Evolutionary conservation across 2,113 vertebrate species (phyloP).

Genomic region (Pachypanchax playfairii): DNA sequence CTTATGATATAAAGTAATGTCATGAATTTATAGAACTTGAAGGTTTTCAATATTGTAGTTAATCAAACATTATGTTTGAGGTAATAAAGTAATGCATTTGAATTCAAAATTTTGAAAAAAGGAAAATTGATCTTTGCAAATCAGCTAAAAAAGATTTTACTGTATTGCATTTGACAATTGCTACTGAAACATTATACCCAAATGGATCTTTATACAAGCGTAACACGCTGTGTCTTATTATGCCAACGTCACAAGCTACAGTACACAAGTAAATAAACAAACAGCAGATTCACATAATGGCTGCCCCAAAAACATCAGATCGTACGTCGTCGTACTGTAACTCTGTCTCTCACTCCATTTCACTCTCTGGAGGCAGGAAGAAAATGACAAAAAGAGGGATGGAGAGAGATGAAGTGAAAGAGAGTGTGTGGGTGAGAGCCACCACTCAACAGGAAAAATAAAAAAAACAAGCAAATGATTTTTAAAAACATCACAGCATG

Average conservation of each 20-base stretch:
- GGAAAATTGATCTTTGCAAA: too few relatives aligned
- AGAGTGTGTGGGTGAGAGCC: constrained; percentile 49
- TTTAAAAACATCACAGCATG: constrained; percentile 35
- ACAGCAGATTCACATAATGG: constrained; percentile 56
- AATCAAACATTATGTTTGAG: too few relatives aligned
- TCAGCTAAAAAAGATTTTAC: background rate
- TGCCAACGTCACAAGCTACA: constrained; percentile 24
- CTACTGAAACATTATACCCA: constrained; percentile 32
- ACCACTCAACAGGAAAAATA: constrained; percentile 48
- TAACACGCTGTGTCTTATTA: constrained; percentile 27
- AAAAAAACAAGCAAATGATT: constrained; percentile 18
- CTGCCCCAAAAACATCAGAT: constrained; percentile 39
- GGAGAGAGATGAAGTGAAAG: constrained; percentile 42
- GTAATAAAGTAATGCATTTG: too few relatives aligned
- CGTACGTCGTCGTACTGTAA: constrained; percentile 14
- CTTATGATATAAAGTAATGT: too few relatives aligned
- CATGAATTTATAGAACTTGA: too few relatives aligned
- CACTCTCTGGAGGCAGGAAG: constrained; percentile 31
- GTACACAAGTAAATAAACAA: constrained; percentile 56
- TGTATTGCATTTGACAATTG: constrained; percentile 7
- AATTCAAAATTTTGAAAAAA: background rate
- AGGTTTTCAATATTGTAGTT: too few relatives aligned
- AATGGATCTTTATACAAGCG: constrained; percentile 22
- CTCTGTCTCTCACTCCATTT: constrained; percentile 5
- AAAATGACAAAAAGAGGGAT: constrained; percentile 51